These are phyloP conservation scores for Venturia canescens DNA, from an alignment of 1,140 invertebrate genomes.

Conservation along the genomic window DNA sequence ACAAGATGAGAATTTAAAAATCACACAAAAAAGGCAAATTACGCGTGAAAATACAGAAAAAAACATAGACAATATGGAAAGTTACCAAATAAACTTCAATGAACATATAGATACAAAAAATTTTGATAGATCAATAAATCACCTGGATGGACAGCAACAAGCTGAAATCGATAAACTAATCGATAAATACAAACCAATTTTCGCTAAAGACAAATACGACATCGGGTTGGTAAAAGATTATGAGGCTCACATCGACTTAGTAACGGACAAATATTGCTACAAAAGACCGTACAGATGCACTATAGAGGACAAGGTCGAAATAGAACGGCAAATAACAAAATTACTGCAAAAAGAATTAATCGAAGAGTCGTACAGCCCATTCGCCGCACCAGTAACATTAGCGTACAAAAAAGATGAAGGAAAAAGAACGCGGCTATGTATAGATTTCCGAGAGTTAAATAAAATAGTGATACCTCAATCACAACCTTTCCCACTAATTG, in stretches of 20 bases:
- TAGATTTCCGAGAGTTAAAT: too few species aligned
- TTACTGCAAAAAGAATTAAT: slow-evolving; percentile 60
- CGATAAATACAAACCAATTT: slow-evolving; percentile 57
- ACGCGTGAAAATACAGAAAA: too few species aligned
- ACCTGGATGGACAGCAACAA: too few species aligned
- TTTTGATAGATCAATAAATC: too few species aligned
- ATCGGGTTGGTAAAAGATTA: slow-evolving; percentile 56
- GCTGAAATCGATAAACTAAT: too few species aligned
- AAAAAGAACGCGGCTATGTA: slow-evolving; percentile 58
- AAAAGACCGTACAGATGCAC: slow-evolving; percentile 63
- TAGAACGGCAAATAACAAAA: slow-evolving; percentile 62
- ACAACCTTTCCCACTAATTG: too few species aligned
- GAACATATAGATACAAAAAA: too few species aligned
- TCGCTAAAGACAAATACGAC: slow-evolving; percentile 62
- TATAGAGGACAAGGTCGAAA: slow-evolving; percentile 61
- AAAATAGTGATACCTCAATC: too few species aligned
- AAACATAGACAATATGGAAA: too few species aligned
- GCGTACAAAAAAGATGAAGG: slow-evolving; percentile 64
- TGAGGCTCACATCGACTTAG: slow-evolving; percentile 61
- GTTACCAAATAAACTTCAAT: too few species aligned
- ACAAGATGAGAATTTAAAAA: too few species aligned
- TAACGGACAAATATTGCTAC: slow-evolving; percentile 60
- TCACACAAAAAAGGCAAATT: too few species aligned
- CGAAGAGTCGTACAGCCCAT: slow-evolving; percentile 57
- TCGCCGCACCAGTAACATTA: slow-evolving; percentile 57